Conservation (phyloP, 2,888 invertebrate species). For the Cinara cedri region DNA sequence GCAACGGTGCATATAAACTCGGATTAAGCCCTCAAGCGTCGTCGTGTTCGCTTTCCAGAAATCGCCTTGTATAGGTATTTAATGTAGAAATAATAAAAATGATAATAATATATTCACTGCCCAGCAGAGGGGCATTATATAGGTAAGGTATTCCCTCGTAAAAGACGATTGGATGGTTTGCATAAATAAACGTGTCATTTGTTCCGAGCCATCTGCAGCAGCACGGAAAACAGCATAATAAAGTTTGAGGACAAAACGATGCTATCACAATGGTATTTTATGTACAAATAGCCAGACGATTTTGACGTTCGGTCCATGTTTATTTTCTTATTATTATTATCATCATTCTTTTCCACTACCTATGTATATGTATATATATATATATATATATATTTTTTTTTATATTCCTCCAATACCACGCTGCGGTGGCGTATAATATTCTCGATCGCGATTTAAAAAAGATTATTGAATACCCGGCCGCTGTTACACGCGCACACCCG, state of each 20-base stretch:
- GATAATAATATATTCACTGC: conserved; percentile 11
- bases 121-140: not conserved
- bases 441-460: conserved; percentile 9
- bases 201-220: conserved; percentile 33
- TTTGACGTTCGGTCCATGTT: conserved; percentile 45
- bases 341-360: conserved; percentile 14
- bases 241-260: conserved; percentile 54
- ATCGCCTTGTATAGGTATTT: not conserved
- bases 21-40: too few species aligned
- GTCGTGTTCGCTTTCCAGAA: too few species aligned
- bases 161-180: conserved; percentile 40
- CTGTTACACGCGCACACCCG: not conserved
- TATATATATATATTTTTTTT: too few species aligned
- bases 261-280: conserved; percentile 55
- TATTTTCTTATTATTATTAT: conserved; percentile 33
- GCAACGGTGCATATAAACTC: too few species aligned
- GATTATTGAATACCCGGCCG: not conserved
- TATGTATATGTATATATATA: too few species aligned
- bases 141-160: conserved; percentile 41
- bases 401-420: too few species aligned
- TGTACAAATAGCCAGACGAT: conserved; percentile 50
- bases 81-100: not conserved
- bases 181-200: conserved; percentile 54
- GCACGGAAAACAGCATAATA: conserved; percentile 51
- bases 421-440: not conserved